Conservation (phyloP, 2,888 invertebrate species). For the Axea sp. region DNA sequence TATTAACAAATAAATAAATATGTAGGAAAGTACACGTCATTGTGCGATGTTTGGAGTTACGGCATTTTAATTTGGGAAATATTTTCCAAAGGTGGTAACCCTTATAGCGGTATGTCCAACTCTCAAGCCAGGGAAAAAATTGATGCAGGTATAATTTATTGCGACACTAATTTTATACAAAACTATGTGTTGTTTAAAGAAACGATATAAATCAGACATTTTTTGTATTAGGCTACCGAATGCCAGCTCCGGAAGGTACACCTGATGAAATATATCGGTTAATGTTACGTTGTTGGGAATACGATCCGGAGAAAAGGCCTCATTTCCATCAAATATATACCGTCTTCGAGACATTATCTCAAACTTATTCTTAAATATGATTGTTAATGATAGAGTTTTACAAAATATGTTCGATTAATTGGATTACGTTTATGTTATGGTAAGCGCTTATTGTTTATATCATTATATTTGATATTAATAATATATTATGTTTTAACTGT, state of each 20-base stretch:
- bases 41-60: constrained; percentile 98
- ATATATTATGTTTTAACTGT: too few species aligned
- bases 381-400: too few species aligned
- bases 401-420: too few species aligned
- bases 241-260: constrained; percentile 94
- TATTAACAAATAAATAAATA: too few species aligned
- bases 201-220: too few species aligned
- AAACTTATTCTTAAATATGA: constrained; percentile 68
- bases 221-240: constrained; percentile 89
- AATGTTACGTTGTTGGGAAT: constrained; percentile 97
- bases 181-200: neutral
- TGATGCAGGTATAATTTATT: constrained; percentile 86
- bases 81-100: constrained; percentile 95
- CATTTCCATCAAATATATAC: constrained; percentile 94
- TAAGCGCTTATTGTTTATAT: too few species aligned
- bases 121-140: constrained; percentile 96
- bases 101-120: constrained; percentile 96
- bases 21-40: constrained; percentile 95
- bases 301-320: constrained; percentile 93
- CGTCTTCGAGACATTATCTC: constrained; percentile 85
- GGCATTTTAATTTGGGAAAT: constrained; percentile 98
- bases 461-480: too few species aligned
- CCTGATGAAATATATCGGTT: constrained; percentile 93
- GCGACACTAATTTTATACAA: neutral
- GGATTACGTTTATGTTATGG: too few species aligned